phyloP scores from a whole-genome alignment of 2,888 invertebrate genomes.

The Dicranocentrus wangi region DNA sequence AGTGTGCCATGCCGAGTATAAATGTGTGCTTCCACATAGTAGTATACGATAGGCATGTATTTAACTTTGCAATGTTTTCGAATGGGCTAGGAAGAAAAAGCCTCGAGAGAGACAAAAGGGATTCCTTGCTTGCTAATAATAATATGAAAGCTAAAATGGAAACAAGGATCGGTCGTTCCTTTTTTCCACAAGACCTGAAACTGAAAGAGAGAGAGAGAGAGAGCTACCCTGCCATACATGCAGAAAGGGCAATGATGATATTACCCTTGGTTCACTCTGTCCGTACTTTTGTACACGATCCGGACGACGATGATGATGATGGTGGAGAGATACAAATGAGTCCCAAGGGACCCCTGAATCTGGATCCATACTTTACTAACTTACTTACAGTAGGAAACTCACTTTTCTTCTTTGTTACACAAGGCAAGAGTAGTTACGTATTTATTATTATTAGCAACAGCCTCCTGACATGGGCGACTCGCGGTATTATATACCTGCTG shows the following conservation, averaged over 20 bases:
- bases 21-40: not conserved
- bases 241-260: no score
- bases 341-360: constrained; percentile 42
- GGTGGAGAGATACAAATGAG: constrained; percentile 52
- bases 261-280: not conserved
- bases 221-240: not conserved
- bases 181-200: not conserved
- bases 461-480: constrained; percentile 10
- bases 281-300: not conserved
- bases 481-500: not conserved
- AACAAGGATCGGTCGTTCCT: constrained; percentile 17
- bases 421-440: not conserved
- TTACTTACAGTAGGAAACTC: constrained; percentile 35
- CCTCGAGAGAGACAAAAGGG: constrained; percentile 7
- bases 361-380: constrained; percentile 46
- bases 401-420: constrained; percentile 15
- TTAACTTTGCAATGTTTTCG: not conserved
- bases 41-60: not conserved
- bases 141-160: constrained; percentile 20
- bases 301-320: constrained; percentile 35
- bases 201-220: not conserved
- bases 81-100: constrained; percentile 8
- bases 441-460: constrained; percentile 25
- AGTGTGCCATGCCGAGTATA: not conserved
- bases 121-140: constrained; percentile 13